Base-by-base conservation (phyloP, 2,113 vertebrate genomes). In the Ophthalmolycus amberensis region DNA sequence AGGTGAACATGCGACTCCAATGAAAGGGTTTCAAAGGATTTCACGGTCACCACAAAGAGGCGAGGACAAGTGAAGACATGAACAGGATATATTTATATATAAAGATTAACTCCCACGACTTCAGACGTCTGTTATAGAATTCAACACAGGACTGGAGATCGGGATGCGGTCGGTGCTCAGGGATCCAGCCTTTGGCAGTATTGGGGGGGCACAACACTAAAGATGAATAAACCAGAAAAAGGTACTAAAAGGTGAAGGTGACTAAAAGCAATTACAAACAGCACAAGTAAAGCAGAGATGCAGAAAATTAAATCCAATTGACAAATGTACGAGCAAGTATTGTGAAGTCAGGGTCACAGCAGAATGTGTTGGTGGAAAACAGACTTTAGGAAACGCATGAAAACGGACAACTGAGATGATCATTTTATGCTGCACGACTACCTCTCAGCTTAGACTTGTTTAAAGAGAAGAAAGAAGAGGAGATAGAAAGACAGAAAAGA, bases 1-100 rank as follows among this genome's bases (percentile, higher is more conserved):
- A 71, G 68, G 54, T 71, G n/a, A 71, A 46, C 22, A 73, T 6
- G 38, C 32, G 7, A 44, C 20, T 42, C 37, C 15, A 63, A 70
- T 34, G 37, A 67, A 27, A 9, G 10, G 20, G 10, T 59, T 20
- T 63, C 1, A 27, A 40, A 76, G 22, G 8, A 60, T 3, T n/a
- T n/a, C n/a, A n/a, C n/a, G n/a, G n/a, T 52, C 6, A 52, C 8
- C 0, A 22, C 27, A 71, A 54, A 62, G 46, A 65, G 1, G n/a
- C 54, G 74, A 83, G 29, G 38, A 58, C 4, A 9, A 27, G 6
- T 27, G 37, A 42, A 76, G 2, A 67, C 3, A 27, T 16, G 44
- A 46, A 72, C 72, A 11, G 4, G 42, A 75, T 9, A 9, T 5
- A 20, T 14, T 25, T 12, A 44, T 50, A 32, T 32, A 32, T 16